Evolutionary conservation across 2,888 invertebrate genomes (phyloP).

Genomic region (Keiferia lycopersicella): DNA sequence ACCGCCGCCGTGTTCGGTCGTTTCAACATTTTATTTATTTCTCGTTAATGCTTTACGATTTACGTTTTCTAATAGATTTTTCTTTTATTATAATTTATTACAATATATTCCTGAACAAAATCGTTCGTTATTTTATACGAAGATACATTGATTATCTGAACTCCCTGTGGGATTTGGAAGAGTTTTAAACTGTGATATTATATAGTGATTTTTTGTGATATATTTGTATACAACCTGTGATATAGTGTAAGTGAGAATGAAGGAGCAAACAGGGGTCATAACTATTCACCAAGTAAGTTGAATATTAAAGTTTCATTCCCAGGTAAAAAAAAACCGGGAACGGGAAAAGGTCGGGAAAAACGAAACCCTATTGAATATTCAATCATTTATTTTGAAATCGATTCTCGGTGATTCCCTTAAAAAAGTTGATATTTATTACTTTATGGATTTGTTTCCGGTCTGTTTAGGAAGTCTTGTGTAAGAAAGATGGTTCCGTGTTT

Average conservation of each 20-base stretch:
- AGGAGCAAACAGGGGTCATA: conserved; percentile 61
- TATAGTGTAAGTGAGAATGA: conserved; percentile 59
- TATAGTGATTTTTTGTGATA: conserved; percentile 31
- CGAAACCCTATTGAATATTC: no score
- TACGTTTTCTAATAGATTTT: conserved; percentile 59
- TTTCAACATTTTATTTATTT: conserved; percentile 24
- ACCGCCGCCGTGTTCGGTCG: conserved; percentile 51
- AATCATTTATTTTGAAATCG: no score
- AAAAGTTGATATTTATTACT: no score
- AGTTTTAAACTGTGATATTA: conserved; percentile 46
- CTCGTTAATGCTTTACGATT: conserved; percentile 49
- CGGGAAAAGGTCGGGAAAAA: no score
- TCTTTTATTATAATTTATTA: conserved; percentile 65
- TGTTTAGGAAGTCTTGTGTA: no score
- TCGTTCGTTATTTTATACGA: conserved; percentile 55
- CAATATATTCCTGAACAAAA: conserved; percentile 63
- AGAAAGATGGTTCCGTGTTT: no score
- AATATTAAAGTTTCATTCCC: background rate
- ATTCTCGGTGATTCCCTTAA: no score
- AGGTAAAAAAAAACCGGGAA: no score
- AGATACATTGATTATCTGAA: conserved; percentile 43
- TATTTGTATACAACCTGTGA: conserved; percentile 74
- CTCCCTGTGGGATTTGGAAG: conserved; percentile 53
- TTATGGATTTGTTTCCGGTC: no score
- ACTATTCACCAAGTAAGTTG: conserved; percentile 69